Evolutionary conservation across 2,113 vertebrate species (phyloP), one percentile per base, ranked within the genome.

Genomic region (Austrofundulus limnaeus): DNA sequence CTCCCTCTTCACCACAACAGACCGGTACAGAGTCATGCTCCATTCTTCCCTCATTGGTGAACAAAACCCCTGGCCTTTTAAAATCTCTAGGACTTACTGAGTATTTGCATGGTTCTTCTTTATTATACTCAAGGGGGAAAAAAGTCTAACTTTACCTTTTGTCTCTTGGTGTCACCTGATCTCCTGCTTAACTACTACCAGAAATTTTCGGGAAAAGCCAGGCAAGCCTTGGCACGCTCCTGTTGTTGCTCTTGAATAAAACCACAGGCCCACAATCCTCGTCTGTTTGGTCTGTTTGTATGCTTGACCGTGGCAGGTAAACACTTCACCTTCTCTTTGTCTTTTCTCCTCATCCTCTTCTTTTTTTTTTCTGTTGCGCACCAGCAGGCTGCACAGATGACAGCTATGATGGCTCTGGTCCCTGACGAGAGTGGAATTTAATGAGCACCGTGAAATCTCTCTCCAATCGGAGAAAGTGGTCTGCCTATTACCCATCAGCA

Each of bases 341-440:
- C 45, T 24, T 55, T 41, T 34, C 51, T 23, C 24, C 23, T 14
- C 43, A 20, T 49, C 19, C n/a, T 34, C 6, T 56, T 39, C 14
- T 24, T 41, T 34, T 34, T 39, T 19, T 24, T 53, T 70, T 28
- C 16, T 57, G n/a, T 58, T 74, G 49, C 66, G 70, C 51, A 53
- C 70, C 59, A 34, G 52, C 49, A 49, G 72, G 69, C 63, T 42
- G 31, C 57, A 24, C 25, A 43, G 64, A 38, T 73, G 68, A 86
- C 77, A 70, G 62, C 42, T 51, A 47, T 47, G 77, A 84, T 60
- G 72, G 43, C 70, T 70, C 48, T 14, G 34, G 70, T 78, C 75
- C 46, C 66, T 13, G 70, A 70, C 54, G 34, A 80, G 77, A 81
- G 67, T 45, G 57, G 73, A 78, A 76, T 85, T 83, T 90, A 86